phyloP scores from a whole-genome alignment of 2,888 invertebrate species.

The Thymelicus lineola region DNA sequence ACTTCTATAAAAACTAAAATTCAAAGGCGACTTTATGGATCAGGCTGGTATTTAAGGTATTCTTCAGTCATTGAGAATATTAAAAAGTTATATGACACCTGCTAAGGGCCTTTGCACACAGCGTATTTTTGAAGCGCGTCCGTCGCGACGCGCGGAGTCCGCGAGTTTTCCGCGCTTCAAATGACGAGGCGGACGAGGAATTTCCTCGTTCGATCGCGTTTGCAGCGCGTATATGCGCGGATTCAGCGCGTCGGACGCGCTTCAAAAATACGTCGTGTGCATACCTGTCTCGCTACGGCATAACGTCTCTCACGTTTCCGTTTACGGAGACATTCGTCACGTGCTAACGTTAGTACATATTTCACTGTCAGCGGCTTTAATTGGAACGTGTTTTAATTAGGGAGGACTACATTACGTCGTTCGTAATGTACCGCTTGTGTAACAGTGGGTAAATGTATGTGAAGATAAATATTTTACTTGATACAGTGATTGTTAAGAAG shows the following conservation, averaged over 20 bases:
- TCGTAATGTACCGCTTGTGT: constrained; percentile 1
- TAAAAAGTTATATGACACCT: background rate
- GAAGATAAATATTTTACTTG: background rate
- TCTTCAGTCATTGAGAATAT: background rate
- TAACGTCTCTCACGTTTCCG: background rate
- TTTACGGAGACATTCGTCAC: constrained; percentile 23
- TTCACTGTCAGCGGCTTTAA: constrained; percentile 19
- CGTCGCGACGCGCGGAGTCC: too few relatives aligned
- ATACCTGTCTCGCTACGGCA: background rate
- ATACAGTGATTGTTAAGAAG: background rate
- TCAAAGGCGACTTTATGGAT: too few relatives aligned
- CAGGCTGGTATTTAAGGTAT: too few relatives aligned
- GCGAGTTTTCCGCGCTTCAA: too few relatives aligned
- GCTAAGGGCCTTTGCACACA: too few relatives aligned
- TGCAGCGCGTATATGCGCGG: too few relatives aligned
- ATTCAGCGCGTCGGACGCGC: too few relatives aligned
- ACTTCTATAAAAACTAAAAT: too few relatives aligned
- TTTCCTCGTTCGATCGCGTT: too few relatives aligned
- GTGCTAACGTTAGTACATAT: constrained; percentile 11
- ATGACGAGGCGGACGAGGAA: too few relatives aligned
- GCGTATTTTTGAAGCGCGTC: too few relatives aligned
- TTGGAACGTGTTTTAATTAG: constrained; percentile 29
- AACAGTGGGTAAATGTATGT: background rate
- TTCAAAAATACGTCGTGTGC: too few relatives aligned
- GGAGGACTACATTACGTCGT: constrained; percentile 17